Base-by-base conservation (phyloP, 1,140 invertebrate genomes). In the Brachionus paranguensis region DNA sequence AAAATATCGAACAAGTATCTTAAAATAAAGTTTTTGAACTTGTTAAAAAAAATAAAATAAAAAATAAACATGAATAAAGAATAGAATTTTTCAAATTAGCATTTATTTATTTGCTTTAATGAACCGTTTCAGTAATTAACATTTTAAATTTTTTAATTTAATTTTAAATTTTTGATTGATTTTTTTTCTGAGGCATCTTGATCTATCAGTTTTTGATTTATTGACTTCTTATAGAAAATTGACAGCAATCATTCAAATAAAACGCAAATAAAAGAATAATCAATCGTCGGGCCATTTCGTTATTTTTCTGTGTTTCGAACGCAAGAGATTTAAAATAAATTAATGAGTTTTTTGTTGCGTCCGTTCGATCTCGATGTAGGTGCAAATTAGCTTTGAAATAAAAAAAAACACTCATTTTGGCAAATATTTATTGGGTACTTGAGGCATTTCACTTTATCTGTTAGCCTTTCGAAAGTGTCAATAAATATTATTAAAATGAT, bases 161-260 rank as follows among this genome's bases (percentile, higher is more conserved):
- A 41, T 41, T 43, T 43, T 37, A 72, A 37, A 72, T 7, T 43
- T 72, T 72, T 72, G 68, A 72, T 72, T 72, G 68, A 72, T 72
- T 43, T 41, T 72, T 68, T 17, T 68, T 68, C 53, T 60, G 6
- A 60, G 53, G 53, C 53, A 68, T 68, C 33, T 68, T 33, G 27
- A 33, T 68, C 29, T 68, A 72, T 72, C 37, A 60, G 17, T 60
- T 24, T 72, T 72, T 72, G 68, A 72, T 72, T 72, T 72, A 72
- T 72, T 72, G 68, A 72, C 68, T 72, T 72, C 37, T 41, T 72
- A 20, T 4, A 41, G 24, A 17, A 72, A 72, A 72, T 41, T 72
- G 68, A 72, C 68, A 72, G 68, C 33, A 72, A 41, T 72, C 68
- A 72, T 72, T 37, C 68, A 72, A 72, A 72, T 72, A 72, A 41